phyloP scores from a whole-genome alignment of 2,888 invertebrate species.

The Xestia c-nigrum region DNA sequence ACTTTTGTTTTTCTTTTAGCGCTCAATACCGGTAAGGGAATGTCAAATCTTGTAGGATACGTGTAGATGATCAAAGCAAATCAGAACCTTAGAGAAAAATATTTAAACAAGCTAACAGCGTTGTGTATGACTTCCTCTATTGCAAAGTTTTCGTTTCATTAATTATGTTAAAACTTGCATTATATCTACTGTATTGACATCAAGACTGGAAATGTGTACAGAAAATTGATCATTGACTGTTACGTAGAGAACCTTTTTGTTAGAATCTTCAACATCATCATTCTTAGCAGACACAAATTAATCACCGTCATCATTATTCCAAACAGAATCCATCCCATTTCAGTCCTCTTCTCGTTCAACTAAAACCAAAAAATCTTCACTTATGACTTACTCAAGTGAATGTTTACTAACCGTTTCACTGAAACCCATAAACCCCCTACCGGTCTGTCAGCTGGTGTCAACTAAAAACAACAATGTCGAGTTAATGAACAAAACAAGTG shows the following conservation, averaged over 20 bases:
- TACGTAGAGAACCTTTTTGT: not conserved
- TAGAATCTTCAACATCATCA: not conserved
- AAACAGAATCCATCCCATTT: constrained; percentile 18
- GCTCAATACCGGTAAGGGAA: not conserved
- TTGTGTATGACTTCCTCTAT: not conserved
- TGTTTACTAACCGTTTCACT: constrained; percentile 57
- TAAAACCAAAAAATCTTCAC: constrained; percentile 38
- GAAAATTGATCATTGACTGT: not conserved
- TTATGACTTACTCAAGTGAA: constrained; percentile 45
- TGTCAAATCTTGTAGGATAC: constrained; percentile 10
- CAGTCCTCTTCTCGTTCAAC: not conserved
- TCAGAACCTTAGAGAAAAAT: not conserved
- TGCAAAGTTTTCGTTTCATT: not conserved
- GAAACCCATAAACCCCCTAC: constrained; percentile 48
- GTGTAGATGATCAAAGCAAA: too few relatives aligned
- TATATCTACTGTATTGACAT: not conserved
- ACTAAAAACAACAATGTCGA: constrained; percentile 76
- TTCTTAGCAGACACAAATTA: not conserved
- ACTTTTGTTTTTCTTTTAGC: constrained; percentile 30
- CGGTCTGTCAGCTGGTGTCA: constrained; percentile 70
- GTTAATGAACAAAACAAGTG: constrained; percentile 77
- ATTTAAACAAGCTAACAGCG: not conserved
- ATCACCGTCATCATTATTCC: not conserved
- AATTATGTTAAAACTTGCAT: not conserved
- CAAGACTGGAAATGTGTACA: not conserved